phyloP scores from a whole-genome alignment of 2,888 invertebrate species.

The Tyria jacobaeae region DNA sequence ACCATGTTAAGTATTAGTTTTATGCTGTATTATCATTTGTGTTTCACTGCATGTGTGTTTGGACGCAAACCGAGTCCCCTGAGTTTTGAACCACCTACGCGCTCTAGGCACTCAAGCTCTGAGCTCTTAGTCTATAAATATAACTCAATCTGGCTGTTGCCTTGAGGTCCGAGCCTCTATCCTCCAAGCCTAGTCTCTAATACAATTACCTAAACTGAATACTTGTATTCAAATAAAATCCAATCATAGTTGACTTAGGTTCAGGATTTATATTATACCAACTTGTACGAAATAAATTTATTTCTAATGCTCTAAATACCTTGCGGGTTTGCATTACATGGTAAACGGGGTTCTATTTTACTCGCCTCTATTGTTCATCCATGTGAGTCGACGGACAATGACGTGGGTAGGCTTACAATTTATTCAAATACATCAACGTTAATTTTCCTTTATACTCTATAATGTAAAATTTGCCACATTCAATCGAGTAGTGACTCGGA shows the following conservation, averaged over 20 bases:
- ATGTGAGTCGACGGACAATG: constrained; percentile 1
- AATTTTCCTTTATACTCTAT: not conserved
- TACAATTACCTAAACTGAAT: no score
- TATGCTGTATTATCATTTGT: no score
- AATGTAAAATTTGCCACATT: not conserved
- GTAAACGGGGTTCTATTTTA: constrained; percentile 5
- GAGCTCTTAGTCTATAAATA: no score
- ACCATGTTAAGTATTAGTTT: no score
- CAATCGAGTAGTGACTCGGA: not conserved
- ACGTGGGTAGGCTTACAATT: constrained; percentile 1
- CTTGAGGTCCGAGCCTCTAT: no score
- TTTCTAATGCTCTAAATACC: not conserved
- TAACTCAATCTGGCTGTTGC: no score
- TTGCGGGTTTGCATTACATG: constrained; percentile 5
- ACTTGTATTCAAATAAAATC: no score
- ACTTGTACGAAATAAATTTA: not conserved
- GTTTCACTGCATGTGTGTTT: no score
- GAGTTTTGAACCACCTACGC: no score
- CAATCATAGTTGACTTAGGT: not conserved
- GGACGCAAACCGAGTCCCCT: no score
- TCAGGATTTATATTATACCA: not conserved
- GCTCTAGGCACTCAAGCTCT: no score
- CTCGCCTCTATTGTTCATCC: constrained; percentile 4
- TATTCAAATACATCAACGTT: constrained; percentile 4
- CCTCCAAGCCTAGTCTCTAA: no score